phyloP scores from a whole-genome alignment of 1,140 invertebrate species.

The Lordiphosa mommai region DNA sequence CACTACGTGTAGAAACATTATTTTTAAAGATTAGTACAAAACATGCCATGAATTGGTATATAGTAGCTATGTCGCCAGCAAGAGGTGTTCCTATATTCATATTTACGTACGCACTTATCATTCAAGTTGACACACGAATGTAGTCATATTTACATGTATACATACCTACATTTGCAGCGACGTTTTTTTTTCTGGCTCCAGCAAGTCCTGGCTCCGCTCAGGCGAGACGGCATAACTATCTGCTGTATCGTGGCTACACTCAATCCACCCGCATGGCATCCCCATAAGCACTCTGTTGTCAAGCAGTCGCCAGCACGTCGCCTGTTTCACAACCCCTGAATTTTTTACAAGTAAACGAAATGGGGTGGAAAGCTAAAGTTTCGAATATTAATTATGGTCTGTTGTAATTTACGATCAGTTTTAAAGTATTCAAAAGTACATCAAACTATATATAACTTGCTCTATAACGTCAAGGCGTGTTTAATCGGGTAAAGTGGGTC shows the following conservation, averaged over 20 bases:
- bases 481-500: too few relatives aligned
- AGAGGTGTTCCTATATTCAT: too few relatives aligned
- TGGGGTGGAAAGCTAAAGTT: slow-evolving; percentile 14
- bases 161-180: slow-evolving; percentile 6
- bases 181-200: slow-evolving; percentile 38
- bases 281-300: slow-evolving; percentile 3
- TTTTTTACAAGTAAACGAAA: neutral
- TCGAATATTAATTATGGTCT: slow-evolving; percentile 21
- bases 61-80: too few relatives aligned
- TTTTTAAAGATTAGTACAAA: too few relatives aligned
- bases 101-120: neutral
- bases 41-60: too few relatives aligned
- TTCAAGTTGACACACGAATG: slow-evolving; percentile 1
- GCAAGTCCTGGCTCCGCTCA: slow-evolving; percentile 51
- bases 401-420: slow-evolving; percentile 15
- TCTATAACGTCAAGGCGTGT: too few relatives aligned
- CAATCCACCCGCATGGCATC: slow-evolving; percentile 3
- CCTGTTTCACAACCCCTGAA: slow-evolving; percentile 35
- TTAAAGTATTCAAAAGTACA: neutral
- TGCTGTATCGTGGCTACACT: slow-evolving; percentile 25
- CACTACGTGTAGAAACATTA: too few relatives aligned
- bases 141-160: slow-evolving; percentile 2
- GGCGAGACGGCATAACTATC: slow-evolving; percentile 51
- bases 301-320: slow-evolving; percentile 20
- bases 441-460: too few relatives aligned